Conservation (phyloP, 2,888 invertebrate species). For the Nomada ruficornis region DNA sequence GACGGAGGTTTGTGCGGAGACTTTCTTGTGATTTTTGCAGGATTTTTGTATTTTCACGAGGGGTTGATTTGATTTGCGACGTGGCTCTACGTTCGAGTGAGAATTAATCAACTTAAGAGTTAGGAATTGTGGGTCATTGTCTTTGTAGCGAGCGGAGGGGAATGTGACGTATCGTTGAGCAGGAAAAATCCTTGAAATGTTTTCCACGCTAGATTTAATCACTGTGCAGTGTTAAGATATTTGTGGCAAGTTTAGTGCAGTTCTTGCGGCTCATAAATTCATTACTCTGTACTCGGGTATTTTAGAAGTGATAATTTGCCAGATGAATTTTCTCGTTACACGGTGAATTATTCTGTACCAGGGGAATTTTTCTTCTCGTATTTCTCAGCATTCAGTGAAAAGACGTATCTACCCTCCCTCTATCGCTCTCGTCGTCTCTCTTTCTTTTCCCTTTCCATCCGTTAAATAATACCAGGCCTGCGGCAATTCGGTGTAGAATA, state of each 20-base stretch:
- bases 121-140: constrained; percentile 1
- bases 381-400: background rate
- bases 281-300: no score
- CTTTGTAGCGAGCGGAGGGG: background rate
- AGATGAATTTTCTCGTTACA: no score
- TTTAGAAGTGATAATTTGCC: no score
- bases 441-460: background rate
- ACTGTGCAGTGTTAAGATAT: no score
- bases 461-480: no score
- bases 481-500: background rate
- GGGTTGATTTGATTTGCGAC: background rate
- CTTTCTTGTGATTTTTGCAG: background rate
- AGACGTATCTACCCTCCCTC: background rate
- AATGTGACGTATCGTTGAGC: no score
- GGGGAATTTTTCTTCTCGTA: no score
- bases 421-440: background rate
- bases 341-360: background rate
- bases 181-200: no score
- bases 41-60: background rate
- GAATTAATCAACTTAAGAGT: background rate
- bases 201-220: no score
- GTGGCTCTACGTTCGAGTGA: no score
- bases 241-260: no score
- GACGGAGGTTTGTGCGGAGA: background rate
- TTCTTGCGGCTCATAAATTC: no score